These are phyloP conservation scores for Mesocentrotus franciscanus DNA, from an alignment of 53 echinoderm and acorn worm species.

Conservation along the genomic window DNA sequence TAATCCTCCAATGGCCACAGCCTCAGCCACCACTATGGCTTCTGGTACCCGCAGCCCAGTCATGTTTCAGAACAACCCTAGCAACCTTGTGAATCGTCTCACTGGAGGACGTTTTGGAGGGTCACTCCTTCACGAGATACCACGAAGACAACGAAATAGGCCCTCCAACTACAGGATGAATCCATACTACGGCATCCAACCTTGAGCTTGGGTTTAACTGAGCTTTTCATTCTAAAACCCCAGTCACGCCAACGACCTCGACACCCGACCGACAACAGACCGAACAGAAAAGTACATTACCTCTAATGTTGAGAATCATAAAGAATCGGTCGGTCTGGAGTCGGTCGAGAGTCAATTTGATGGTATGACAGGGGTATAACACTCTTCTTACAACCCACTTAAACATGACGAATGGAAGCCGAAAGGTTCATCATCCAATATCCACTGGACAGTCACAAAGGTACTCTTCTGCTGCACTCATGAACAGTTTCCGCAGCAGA, in stretches of 20 bases:
- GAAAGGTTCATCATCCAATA: too few species aligned
- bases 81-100: background rate
- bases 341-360: too few species aligned
- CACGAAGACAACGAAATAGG: background rate
- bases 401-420: too few species aligned
- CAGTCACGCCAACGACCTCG: background rate
- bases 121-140: conserved; percentile 24
- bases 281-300: background rate
- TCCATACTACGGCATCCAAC: conserved; percentile 12
- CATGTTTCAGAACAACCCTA: background rate
- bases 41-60: background rate
- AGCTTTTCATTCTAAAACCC: background rate
- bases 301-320: background rate
- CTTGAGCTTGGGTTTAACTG: background rate
- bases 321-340: background rate
- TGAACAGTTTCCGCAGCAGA: too few species aligned
- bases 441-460: too few species aligned
- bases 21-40: background rate
- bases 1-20: background rate
- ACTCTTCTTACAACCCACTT: too few species aligned
- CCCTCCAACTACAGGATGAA: conserved; percentile 19
- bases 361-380: too few species aligned
- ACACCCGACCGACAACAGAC: background rate
- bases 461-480: too few species aligned
- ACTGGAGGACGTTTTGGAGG: conserved; percentile 36